Conservation (phyloP, 1,140 invertebrate genomes). For the Drosophila parabipectinata region DNA sequence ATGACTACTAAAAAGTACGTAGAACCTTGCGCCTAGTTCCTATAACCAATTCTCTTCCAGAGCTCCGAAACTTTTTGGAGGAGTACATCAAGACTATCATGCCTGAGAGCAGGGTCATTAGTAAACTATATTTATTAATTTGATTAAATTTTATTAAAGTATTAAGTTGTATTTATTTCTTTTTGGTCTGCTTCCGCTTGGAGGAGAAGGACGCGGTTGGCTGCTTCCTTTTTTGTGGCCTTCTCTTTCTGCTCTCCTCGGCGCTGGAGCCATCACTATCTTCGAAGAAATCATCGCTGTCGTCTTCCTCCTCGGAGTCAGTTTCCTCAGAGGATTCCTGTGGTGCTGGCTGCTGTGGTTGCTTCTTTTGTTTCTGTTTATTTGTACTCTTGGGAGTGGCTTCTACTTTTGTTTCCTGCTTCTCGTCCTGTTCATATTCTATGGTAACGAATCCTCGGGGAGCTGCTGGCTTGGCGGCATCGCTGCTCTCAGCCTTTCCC, state of each 20-base stretch:
- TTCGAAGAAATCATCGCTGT: slow-evolving; percentile 32
- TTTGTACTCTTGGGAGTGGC: not conserved
- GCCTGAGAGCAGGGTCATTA: too few species aligned
- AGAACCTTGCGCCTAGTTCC: too few species aligned
- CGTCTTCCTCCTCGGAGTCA: slow-evolving; percentile 16
- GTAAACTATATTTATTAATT: too few species aligned
- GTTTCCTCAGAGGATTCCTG: slow-evolving; percentile 20
- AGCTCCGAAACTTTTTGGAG: not conserved
- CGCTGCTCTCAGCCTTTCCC: not conserved
- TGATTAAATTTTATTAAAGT: too few species aligned
- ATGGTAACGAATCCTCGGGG: slow-evolving; percentile 22
- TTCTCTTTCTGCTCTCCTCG: not conserved
- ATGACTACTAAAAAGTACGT: not conserved
- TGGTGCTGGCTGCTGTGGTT: slow-evolving; percentile 8
- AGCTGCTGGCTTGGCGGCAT: not conserved
- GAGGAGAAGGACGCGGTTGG: not conserved
- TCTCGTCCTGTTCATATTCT: slow-evolving; percentile 19
- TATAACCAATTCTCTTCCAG: too few species aligned
- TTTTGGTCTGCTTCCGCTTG: slow-evolving; percentile 30
- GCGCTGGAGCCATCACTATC: slow-evolving; percentile 30
- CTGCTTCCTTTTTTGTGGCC: slow-evolving; percentile 8
- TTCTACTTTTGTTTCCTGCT: not conserved
- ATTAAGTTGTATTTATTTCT: slow-evolving; percentile 3
- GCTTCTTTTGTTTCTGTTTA: slow-evolving; percentile 11
- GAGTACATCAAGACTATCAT: too few species aligned